Evolutionary conservation across 2,113 vertebrate species (phyloP).

Genomic region (Aspidoscelis tigris): DNA sequence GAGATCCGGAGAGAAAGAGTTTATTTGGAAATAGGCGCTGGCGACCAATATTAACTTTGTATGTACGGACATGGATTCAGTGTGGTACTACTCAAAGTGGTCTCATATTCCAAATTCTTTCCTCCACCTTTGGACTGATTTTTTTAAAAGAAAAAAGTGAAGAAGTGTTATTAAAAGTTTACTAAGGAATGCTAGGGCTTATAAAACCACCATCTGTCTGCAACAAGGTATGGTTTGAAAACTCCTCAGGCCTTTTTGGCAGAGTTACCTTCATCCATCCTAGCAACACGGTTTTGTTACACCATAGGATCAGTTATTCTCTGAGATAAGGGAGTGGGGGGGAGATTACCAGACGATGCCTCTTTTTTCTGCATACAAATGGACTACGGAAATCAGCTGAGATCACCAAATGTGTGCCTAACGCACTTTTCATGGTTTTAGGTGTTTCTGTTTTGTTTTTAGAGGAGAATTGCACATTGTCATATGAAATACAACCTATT

Average conservation of each 20-base stretch:
- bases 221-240: constrained; percentile 32
- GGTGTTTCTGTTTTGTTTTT: not conserved
- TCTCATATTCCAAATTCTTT: not conserved
- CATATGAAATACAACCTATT: constrained; percentile 54
- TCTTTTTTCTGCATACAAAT: constrained; percentile 5
- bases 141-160: not conserved
- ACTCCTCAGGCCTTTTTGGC: constrained; percentile 36
- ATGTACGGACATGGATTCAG: not conserved
- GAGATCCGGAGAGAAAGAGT: too few relatives aligned
- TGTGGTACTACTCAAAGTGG: not conserved
- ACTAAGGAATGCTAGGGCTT: constrained; percentile 22
- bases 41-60: too few relatives aligned
- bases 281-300: constrained; percentile 16
- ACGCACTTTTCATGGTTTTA: not conserved
- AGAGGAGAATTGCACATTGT: constrained; percentile 20
- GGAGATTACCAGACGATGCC: not conserved
- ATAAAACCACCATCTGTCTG: not conserved
- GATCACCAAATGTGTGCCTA: constrained; percentile 18
- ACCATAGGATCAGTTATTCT: not conserved
- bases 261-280: constrained; percentile 3
- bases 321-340: not conserved
- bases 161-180: constrained; percentile 20
- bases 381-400: constrained; percentile 36
- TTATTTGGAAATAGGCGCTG: too few relatives aligned
- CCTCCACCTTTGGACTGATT: not conserved